phyloP scores from a whole-genome alignment of 2,113 vertebrate species.

The Hyla sarda region DNA sequence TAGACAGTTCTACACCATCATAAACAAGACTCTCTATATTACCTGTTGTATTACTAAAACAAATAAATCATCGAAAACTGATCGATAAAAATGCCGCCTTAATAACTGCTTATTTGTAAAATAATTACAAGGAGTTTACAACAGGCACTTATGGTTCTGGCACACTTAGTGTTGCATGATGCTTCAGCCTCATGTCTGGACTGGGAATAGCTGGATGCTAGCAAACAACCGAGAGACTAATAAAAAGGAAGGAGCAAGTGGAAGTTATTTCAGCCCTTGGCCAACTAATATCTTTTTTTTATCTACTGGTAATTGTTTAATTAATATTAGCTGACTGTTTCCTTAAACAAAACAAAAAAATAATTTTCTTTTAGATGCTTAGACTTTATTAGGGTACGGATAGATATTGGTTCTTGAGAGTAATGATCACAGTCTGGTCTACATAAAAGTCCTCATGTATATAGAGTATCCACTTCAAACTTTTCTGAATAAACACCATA shows the following conservation, averaged over 20 bases:
- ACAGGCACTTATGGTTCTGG: neutral
- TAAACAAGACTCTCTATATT: neutral
- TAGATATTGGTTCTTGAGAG: neutral
- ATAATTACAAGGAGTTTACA: neutral
- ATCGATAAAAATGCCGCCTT: neutral
- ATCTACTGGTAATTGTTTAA: slow-evolving; percentile 7
- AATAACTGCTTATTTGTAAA: neutral
- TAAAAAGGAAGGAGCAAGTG: neutral
- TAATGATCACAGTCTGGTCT: neutral
- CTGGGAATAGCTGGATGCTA: neutral
- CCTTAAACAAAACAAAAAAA: neutral
- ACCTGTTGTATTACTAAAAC: neutral
- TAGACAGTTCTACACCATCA: neutral
- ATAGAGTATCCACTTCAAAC: too few relatives aligned
- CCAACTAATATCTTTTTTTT: slow-evolving; percentile 15
- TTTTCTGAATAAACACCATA: too few relatives aligned
- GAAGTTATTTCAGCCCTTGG: neutral
- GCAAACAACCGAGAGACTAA: neutral
- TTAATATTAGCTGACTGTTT: neutral
- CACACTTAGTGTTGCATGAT: neutral
- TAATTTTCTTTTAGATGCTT: neutral
- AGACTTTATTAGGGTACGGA: neutral
- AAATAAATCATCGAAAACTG: neutral
- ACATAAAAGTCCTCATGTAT: too few relatives aligned
- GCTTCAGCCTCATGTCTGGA: neutral